Evolutionary conservation across 2,113 vertebrate species (phyloP), one percentile per base, ranked within the genome.

Genomic region (Rallus limicola): DNA sequence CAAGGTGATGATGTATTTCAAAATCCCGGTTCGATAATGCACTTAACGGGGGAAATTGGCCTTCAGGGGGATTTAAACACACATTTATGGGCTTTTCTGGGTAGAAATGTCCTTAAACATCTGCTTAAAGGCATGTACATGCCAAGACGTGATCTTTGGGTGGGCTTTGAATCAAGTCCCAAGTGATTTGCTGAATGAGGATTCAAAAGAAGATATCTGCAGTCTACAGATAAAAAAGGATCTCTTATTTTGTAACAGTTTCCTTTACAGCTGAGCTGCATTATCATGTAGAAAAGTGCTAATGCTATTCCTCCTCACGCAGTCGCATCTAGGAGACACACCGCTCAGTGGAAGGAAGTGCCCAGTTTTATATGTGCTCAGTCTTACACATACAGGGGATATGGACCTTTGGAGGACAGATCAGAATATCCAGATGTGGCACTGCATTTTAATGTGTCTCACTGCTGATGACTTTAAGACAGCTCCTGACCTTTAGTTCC

Each of bases 1-100:
- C 72, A 86, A 90, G 72, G 60, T 86, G 82, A 67, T 67, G 63
- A 67, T 83, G 20, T 80, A 80, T 94, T 90, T 88, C 63, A 86
- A 94, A 92, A 90, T 33, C n/a, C 9, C n/a, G 52, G 33, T 59
- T 93, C 38, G 67, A 1, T 76, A 67, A 67, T 29, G 38, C 16
- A 62, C 19, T 77, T 88, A 46, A 19, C 0, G 36, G 63, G 38
- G 17, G 24, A 82, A 60, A 85, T 17, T 24, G 3, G 50, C 55
- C 59, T 91, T 55, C 59, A 65, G 50, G 50, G 46, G 62, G 58
- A 72, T 90, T 74, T 77, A 89, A 79, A 70, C 40, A 68, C 53
- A 53, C 53, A 18, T 67, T 70, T 70, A 16, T 59, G 46, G 60
- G 29, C 52, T 75, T 77, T 93, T 46, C 71, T 94, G 82, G 72